A percentile compares a stretch with the other conserved stretches of the same genome.
Evolutionary conservation across 1,140 invertebrate genomes (phyloP).

Genomic region (Cotesia typhae): DNA sequence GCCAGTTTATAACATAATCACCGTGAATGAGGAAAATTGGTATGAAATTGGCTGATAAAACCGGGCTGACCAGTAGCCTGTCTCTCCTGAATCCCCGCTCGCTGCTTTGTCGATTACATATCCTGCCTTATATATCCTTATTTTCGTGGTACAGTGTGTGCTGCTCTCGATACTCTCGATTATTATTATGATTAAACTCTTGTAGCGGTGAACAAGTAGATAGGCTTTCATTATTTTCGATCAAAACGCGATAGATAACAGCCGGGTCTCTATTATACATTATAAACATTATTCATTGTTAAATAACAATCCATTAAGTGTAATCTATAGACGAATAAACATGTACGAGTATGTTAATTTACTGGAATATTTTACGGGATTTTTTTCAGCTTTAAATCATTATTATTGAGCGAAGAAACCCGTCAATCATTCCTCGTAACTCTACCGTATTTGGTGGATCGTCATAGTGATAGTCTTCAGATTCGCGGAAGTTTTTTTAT

Average conservation of each 20-base stretch:
- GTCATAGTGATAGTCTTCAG: neutral
- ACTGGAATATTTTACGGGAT: neutral
- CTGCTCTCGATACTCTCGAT: constrained; percentile 15
- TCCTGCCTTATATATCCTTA: neutral
- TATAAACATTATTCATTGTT: constrained; percentile 60
- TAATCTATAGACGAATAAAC: neutral
- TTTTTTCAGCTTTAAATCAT: neutral
- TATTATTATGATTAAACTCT: neutral
- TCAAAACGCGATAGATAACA: constrained; percentile 61
- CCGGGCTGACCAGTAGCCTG: constrained; percentile 44
- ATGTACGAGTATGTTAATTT: neutral
- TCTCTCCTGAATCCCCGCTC: constrained; percentile 12
- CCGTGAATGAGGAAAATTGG: constrained; percentile 64
- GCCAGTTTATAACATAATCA: constrained; percentile 57
- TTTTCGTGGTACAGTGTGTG: neutral
- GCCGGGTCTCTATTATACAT: constrained; percentile 57
- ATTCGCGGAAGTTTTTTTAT: neutral
- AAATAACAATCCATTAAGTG: constrained; percentile 1
- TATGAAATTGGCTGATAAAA: constrained; percentile 63
- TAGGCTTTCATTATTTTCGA: constrained; percentile 58
- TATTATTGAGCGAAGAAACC: neutral
- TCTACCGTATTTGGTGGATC: neutral
- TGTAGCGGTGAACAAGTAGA: too few relatives aligned
- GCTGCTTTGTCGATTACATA: constrained; percentile 4
- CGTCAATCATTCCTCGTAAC: neutral